Conservation (phyloP, 2,888 invertebrate species). For the Diogma glabrata region DNA sequence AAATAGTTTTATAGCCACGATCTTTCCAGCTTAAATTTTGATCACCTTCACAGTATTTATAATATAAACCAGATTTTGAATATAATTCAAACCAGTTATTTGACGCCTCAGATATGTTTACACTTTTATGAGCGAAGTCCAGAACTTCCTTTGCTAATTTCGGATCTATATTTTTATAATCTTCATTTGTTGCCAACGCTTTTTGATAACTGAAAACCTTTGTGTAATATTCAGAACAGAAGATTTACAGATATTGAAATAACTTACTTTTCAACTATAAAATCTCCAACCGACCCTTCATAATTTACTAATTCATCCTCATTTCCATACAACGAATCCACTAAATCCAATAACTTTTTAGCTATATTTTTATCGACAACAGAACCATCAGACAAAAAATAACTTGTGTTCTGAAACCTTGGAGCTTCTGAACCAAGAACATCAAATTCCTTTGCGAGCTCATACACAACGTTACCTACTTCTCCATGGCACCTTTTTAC, state of each 20-base stretch:
- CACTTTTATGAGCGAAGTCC: slow-evolving; percentile 45
- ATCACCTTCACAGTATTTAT: slow-evolving; percentile 59
- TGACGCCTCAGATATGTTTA: slow-evolving; percentile 43
- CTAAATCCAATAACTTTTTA: too few species aligned
- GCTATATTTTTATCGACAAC: too few species aligned
- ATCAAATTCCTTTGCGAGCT: slow-evolving; percentile 42
- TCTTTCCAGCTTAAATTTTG: slow-evolving; percentile 62
- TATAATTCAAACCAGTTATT: slow-evolving; percentile 57
- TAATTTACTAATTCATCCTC: too few species aligned
- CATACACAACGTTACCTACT: slow-evolving; percentile 43
- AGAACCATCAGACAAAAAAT: too few species aligned
- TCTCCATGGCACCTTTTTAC: slow-evolving; percentile 54
- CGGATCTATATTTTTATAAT: slow-evolving; percentile 31
- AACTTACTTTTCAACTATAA: too few species aligned
- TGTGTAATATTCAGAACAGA: too few species aligned
- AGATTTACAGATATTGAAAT: too few species aligned
- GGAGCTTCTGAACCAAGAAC: too few species aligned
- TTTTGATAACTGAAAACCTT: too few species aligned
- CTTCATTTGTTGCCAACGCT: slow-evolving; percentile 5
- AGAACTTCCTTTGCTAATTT: slow-evolving; percentile 40
- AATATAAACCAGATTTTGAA: slow-evolving; percentile 47
- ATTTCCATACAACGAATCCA: too few species aligned
- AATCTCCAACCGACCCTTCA: too few species aligned
- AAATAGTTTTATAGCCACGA: slow-evolving; percentile 52
- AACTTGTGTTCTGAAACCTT: too few species aligned